Evolutionary conservation across 2,797 vertebrate species (phyloP).

Genomic region (Discoglossus pictus): DNA sequence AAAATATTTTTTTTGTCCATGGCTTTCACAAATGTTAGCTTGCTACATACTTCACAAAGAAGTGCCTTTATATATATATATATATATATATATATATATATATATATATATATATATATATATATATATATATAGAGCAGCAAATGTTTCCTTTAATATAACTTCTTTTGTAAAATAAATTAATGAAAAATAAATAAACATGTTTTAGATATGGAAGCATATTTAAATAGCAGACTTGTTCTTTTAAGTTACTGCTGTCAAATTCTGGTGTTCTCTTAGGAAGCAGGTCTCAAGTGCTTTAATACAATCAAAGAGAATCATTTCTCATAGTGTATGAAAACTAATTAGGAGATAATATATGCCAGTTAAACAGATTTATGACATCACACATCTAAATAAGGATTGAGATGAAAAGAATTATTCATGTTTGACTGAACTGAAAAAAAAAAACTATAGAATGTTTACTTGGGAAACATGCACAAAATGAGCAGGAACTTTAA

Average conservation of each 20-base stretch:
- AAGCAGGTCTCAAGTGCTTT: conserved; percentile 29
- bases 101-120: too few species aligned
- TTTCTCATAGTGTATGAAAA: conserved; percentile 29
- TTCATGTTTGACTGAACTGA: conserved; percentile 22
- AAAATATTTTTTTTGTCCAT: too few species aligned
- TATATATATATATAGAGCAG: too few species aligned
- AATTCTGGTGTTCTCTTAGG: conserved; percentile 23
- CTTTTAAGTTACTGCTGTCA: conserved; percentile 28
- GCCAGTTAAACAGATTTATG: conserved; percentile 32
- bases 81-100: too few species aligned
- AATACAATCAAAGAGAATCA: conserved; percentile 47
- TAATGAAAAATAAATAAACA: too few species aligned
- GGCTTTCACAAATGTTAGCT: too few species aligned
- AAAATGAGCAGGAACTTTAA: conserved; percentile 10
- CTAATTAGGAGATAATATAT: conserved; percentile 45
- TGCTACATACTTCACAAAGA: too few species aligned
- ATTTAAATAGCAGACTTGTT: too few species aligned
- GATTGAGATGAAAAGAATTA: conserved; percentile 41
- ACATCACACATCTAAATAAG: conserved; percentile 36
- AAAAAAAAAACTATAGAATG: neutral
- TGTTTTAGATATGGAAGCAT: too few species aligned
- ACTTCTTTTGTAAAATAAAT: too few species aligned
- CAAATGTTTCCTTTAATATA: too few species aligned
- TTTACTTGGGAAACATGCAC: neutral
- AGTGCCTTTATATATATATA: too few species aligned